Base-by-base conservation (phyloP, 2,888 invertebrate genomes). In the Reticulitermes lucifugus region DNA sequence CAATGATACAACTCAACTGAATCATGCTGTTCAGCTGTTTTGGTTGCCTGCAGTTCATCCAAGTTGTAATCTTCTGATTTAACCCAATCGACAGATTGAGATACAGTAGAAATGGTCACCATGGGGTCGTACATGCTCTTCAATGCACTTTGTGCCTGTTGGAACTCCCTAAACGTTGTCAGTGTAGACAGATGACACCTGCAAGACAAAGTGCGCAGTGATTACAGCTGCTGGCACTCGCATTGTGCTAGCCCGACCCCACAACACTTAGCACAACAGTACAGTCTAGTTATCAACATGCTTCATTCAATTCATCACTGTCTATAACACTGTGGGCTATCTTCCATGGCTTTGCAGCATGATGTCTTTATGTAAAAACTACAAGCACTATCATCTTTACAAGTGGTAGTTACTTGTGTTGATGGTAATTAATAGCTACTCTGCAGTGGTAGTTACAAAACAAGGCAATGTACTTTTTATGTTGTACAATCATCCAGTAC, bases 181-280 rank as follows among this genome's bases (percentile, higher is more conserved):
- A 82, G 41, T 41, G 83, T 51, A 51, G 84, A 59, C 81, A 43
- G 77, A 55, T 41, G 73, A n/a, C 81, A 86, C 86, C 86, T 86
- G 86, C 71, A 86, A 86, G 82, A 86, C 82, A 86, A 86, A 86
- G 85, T 46, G 86, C 80, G 80, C 80, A 77, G 77, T 77, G n/a
- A 77, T 46, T 77, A 77, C 77, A 41, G 41, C 77, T 77, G n/a
- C 46, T 46, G 77, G n/a, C 9, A 46, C 10, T 77, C n/a, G 46
- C 3, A 51, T 51, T 46, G 46, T 77, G 73, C 46, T 43, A 77
- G 77, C n/a, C 77, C 25, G 46, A 65, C 65, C 9, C n/a, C 65
- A 65, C n/a, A 65, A 25, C 65, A 65, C 25, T 18, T 55, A 55
- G 55, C 14, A 55, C 55, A 65, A 25, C 25, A 65, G 65, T n/a